phyloP scores from a whole-genome alignment of 2,888 invertebrate species.

The Trissoscelio sp. region DNA sequence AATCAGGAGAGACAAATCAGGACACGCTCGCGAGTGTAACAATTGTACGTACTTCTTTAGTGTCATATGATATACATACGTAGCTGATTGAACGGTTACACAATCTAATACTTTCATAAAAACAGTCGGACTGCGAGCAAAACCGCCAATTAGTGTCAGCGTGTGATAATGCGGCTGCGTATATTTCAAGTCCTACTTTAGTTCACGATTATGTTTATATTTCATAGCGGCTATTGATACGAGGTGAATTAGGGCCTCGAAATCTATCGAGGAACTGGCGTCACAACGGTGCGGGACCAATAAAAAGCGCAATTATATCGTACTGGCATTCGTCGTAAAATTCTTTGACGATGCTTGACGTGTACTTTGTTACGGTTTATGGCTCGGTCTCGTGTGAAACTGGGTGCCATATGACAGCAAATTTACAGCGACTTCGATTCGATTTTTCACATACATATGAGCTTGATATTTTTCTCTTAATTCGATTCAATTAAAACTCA shows the following conservation, averaged over 20 bases:
- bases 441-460: no score
- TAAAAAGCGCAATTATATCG: conserved; percentile 20
- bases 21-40: conserved; percentile 51
- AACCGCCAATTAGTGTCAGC: conserved; percentile 66
- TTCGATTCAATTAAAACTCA: no score
- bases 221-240: conserved; percentile 53
- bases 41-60: conserved; percentile 56
- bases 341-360: conserved; percentile 24
- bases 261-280: conserved; percentile 1
- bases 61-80: conserved; percentile 55
- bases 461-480: no score
- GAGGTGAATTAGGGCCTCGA: conserved; percentile 40
- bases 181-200: conserved; percentile 44
- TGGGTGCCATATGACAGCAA: background rate
- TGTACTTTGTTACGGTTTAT: conserved; percentile 22
- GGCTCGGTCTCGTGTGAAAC: conserved; percentile 14
- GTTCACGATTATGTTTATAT: conserved; percentile 31
- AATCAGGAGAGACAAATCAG: conserved; percentile 66
- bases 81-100: conserved; percentile 55
- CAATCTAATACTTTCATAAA: conserved; percentile 63
- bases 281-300: background rate
- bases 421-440: no score
- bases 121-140: conserved; percentile 54
- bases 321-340: conserved; percentile 28
- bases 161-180: conserved; percentile 58